A percentile compares a stretch with the other conserved stretches of the same genome.
Evolutionary conservation across 2,797 vertebrate species (phyloP).

Genomic region (Telmatherina bonti): DNA sequence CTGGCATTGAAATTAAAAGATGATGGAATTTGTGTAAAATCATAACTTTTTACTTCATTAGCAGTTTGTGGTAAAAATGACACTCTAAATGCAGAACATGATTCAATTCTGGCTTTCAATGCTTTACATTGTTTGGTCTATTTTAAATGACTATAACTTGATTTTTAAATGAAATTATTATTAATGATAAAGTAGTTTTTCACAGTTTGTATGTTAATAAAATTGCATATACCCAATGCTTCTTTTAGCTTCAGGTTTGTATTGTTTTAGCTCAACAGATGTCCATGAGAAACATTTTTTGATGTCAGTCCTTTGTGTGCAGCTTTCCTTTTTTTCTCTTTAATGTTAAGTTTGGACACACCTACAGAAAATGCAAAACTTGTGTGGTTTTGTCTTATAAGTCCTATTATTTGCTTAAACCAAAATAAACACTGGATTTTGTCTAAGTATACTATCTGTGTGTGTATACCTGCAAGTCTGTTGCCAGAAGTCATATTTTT

Average conservation of each 20-base stretch:
- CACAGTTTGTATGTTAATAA: neutral
- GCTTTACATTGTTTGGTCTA: slow-evolving; percentile 19
- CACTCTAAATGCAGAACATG: slow-evolving; percentile 34
- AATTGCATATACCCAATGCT: neutral
- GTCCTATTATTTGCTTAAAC: slow-evolving; percentile 36
- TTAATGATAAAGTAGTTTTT: slow-evolving; percentile 1
- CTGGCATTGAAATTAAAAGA: no score
- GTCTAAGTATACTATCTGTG: slow-evolving; percentile 29
- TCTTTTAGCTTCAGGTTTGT: slow-evolving; percentile 10
- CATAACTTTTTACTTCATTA: slow-evolving; percentile 6
- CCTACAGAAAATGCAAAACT: slow-evolving; percentile 18
- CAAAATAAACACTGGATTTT: slow-evolving; percentile 81
- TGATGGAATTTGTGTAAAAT: neutral
- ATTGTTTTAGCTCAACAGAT: slow-evolving; percentile 28
- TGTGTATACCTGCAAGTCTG: neutral
- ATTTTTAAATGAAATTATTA: neutral
- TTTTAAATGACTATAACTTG: neutral
- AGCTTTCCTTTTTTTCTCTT: neutral
- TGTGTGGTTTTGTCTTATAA: slow-evolving; percentile 36
- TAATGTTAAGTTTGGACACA: neutral
- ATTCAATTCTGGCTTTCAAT: slow-evolving; percentile 27
- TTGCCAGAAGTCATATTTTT: slow-evolving; percentile 10
- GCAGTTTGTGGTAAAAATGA: slow-evolving; percentile 14
- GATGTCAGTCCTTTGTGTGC: slow-evolving; percentile 10
- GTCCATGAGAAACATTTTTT: slow-evolving; percentile 23